Evolutionary conservation across 2,888 invertebrate genomes (phyloP), one percentile per base, ranked within the genome.

Genomic region (Neuroscelio doddi): DNA sequence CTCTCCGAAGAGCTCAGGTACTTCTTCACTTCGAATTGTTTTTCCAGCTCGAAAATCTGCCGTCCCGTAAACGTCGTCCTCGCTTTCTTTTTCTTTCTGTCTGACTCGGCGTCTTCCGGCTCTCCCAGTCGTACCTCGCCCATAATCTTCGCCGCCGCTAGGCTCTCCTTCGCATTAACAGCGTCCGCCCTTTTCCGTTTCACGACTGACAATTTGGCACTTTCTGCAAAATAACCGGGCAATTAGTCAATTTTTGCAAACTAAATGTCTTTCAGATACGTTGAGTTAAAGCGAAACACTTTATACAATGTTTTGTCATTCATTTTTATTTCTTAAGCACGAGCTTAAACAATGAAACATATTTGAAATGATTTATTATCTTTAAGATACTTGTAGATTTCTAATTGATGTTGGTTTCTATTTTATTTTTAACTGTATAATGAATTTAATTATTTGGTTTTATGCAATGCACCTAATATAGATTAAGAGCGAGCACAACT

Each of bases 41-140:
- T 94, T 87, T 97, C 97, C 85, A 98, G 87, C 86, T 97, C 97
- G 86, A 97, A 97, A 84, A 97, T 97, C 87, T 97, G 97, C 46
- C 96, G 86, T 1, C 97, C 97, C 0, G 96, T 97, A 87, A 97
- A 97, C 15, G 97, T 97, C 16, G 97, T 96, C 64, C 97, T 86
- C 0, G 97, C 96, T 82, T 97, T 97, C 86, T 94, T 94, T 82
- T 91, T 90, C 78, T 91, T 90, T 67, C 87, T 85, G 72, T 88
- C 87, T 49, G 71, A 55, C 69, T 84, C 85, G 68, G 88, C 85
- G 62, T 88, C 86, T 69, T 89, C 89, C 4, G 86, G 86, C 65
- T 88, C 88, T 30, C 71, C 64, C n/a, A 70, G 32, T 44, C 70
- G 52, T 45, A 67, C 58, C 38, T 78, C 75, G 50, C 68, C 67